phyloP scores from a whole-genome alignment of 2,797 vertebrate genomes.

The Smutsia temminckii region DNA sequence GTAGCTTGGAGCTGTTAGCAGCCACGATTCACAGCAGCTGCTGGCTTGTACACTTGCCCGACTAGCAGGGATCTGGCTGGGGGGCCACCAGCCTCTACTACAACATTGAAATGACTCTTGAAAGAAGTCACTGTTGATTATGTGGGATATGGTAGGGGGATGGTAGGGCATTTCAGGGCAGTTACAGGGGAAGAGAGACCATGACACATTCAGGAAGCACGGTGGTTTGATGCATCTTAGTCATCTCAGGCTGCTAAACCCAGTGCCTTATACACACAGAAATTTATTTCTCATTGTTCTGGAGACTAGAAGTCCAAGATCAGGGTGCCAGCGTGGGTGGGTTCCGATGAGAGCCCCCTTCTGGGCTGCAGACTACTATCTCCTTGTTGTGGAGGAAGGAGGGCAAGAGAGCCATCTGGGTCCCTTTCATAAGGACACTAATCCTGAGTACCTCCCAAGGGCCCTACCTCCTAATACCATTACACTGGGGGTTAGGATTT shows the following conservation, averaged over 20 bases:
- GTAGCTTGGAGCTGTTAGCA: neutral
- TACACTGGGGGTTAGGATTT: neutral
- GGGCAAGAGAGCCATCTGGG: neutral
- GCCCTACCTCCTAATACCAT: neutral
- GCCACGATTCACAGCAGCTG: neutral
- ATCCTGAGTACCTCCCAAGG: neutral
- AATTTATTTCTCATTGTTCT: neutral
- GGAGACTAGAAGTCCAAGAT: neutral
- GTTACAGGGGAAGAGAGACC: neutral
- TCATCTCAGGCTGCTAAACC: neutral
- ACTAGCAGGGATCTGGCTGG: neutral
- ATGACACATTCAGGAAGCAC: neutral
- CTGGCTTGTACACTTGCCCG: too few species aligned
- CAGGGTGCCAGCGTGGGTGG: neutral
- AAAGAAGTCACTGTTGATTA: neutral
- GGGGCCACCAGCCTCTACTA: neutral
- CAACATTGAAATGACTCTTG: neutral
- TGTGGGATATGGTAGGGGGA: neutral
- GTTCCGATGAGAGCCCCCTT: neutral
- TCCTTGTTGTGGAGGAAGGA: neutral
- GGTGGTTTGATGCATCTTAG: neutral
- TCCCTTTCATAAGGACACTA: neutral
- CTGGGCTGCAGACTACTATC: too few species aligned
- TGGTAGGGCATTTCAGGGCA: neutral
- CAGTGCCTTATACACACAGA: neutral